Evolutionary conservation across 1,140 invertebrate species (phyloP).

Genomic region (Trachymyrmex septentrionalis): DNA sequence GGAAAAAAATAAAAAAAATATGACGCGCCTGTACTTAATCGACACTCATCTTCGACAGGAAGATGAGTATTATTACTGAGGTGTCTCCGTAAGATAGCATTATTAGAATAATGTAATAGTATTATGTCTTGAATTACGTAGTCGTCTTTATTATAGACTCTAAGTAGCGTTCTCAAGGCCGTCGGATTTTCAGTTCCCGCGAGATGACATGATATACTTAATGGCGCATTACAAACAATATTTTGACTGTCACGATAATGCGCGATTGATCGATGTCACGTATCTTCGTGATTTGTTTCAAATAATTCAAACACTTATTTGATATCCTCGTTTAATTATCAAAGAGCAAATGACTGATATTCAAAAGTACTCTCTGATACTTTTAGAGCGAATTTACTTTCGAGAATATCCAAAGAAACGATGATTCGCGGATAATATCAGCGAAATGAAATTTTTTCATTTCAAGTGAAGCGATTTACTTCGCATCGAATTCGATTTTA

Average conservation of each 20-base stretch:
- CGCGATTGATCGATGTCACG: background rate
- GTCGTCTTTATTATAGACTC: background rate
- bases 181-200: background rate
- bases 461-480: constrained; percentile 21
- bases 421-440: background rate
- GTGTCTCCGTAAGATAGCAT: background rate
- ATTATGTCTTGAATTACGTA: background rate
- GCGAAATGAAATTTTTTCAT: constrained; percentile 50
- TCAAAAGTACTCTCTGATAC: background rate
- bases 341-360: background rate
- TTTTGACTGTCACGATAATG: background rate
- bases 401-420: background rate
- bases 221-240: background rate
- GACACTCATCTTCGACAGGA: background rate
- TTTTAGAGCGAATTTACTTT: no score
- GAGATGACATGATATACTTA: background rate
- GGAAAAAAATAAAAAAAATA: background rate
- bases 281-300: background rate
- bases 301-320: background rate
- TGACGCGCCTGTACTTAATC: background rate
- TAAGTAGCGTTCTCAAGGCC: background rate
- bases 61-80: constrained; percentile 16
- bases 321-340: background rate
- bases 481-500: no score
- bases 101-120: constrained; percentile 23